Conservation (phyloP, 2,797 vertebrate species). For the Cryptoblepharus egeriae region DNA sequence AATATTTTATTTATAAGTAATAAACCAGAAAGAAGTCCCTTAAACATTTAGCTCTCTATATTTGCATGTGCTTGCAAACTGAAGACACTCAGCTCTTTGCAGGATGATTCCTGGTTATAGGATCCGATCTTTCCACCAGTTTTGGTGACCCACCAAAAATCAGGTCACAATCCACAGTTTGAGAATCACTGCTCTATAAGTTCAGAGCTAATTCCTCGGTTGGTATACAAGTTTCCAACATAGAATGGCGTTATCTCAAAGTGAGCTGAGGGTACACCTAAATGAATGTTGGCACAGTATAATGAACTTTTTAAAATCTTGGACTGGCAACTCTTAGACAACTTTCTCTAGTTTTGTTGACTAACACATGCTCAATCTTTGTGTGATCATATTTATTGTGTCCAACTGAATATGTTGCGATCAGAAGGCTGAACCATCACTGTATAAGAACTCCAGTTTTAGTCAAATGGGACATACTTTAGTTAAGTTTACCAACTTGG, state of each 20-base stretch:
- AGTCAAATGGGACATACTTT: background rate
- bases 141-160: too few species aligned
- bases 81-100: too few species aligned
- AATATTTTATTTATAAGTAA: too few species aligned
- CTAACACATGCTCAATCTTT: background rate
- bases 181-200: too few species aligned
- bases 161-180: too few species aligned
- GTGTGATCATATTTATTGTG: background rate
- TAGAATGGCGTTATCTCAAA: fast-evolving
- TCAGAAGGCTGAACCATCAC: background rate
- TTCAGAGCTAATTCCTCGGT: background rate
- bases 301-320: fast-evolving
- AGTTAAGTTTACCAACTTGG: background rate
- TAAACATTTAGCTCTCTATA: too few species aligned
- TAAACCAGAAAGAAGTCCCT: too few species aligned
- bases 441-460: slow-evolving; percentile 24
- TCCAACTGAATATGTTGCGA: slow-evolving; percentile 17
- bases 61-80: too few species aligned
- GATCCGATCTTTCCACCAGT: too few species aligned
- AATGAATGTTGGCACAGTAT: background rate
- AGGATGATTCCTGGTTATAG: too few species aligned
- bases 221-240: too few species aligned
- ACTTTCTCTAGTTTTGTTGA: slow-evolving; percentile 7
- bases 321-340: background rate
- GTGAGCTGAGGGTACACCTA: background rate